Base-by-base conservation (phyloP, 2,888 invertebrate genomes). In the Unio pictorum region DNA sequence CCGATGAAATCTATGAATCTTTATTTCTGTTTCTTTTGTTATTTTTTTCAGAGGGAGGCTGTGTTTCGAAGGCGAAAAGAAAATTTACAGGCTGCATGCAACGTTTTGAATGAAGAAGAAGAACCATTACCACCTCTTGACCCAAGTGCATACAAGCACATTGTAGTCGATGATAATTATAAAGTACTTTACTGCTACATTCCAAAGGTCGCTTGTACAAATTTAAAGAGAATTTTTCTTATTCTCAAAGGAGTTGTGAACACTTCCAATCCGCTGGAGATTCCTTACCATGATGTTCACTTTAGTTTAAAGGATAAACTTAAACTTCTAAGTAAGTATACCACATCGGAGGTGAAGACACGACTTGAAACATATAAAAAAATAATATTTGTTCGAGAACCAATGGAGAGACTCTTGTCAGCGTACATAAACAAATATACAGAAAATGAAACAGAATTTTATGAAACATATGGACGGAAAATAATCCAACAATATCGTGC, bases 171-270 rank as follows among this genome's bases (percentile, higher is more conserved):
- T 88, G 94, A 95, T 83, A 92, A 93, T 71, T 95, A 96, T 86
- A 94, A 94, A 88, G 91, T 97, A 23, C 91, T 97, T 20, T 97
- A 97, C 87, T 97, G 97, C 88, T 96, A 96, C 90, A 96, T 97
- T 77, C 97, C 97, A 71, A 97, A 97, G 93, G 89, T 89, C 67
- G 97, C 97, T 67, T 97, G 96, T 88, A 97, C 97, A 20, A 97
- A 97, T 90, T 97, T 97, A 96, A 97, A 97, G 88, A 92, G 97
- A 63, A 93, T 96, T 34, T 91, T 97, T 68, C 94, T 97, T 94
- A 93, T 96, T 80, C 91, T 96, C 70, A 93, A 93, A 5, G 94
- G 94, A 11, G 78, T 80, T 62, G 80, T 84, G 71, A 81, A 84
- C 56, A 78, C 73, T 3, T 81, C 79, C 0, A 76, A 86, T 70